phyloP scores from a whole-genome alignment of 2,113 vertebrate species.

The Paralichthys olivaceus region DNA sequence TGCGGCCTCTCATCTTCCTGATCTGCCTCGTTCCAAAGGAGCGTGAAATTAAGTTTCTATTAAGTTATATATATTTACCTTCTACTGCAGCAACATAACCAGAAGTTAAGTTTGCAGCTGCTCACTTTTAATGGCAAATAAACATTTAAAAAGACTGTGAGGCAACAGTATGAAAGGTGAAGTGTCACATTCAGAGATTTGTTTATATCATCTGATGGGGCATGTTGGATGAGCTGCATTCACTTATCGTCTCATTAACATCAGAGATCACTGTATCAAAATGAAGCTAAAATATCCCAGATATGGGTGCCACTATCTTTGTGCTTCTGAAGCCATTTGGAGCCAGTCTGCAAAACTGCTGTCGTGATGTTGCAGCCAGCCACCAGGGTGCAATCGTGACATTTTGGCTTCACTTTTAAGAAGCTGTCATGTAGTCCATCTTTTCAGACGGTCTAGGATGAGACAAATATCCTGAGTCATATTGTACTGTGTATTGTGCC shows the following conservation, averaged over 20 bases:
- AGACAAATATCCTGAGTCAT: background rate
- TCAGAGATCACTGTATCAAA: too few relatives aligned
- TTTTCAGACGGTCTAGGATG: too few relatives aligned
- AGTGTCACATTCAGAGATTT: background rate
- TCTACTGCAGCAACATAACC: background rate
- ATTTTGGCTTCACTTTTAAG: too few relatives aligned
- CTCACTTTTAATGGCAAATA: background rate
- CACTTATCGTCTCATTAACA: background rate
- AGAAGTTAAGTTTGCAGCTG: background rate
- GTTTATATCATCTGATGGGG: too few relatives aligned
- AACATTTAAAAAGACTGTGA: background rate
- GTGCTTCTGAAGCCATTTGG: too few relatives aligned
- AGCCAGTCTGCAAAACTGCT: too few relatives aligned
- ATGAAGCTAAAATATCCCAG: too few relatives aligned
- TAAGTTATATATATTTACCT: background rate
- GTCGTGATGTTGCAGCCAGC: too few relatives aligned
- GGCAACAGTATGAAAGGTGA: background rate
- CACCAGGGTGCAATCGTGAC: too few relatives aligned
- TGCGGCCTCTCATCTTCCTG: slow-evolving; percentile 13
- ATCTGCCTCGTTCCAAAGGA: slow-evolving; percentile 6
- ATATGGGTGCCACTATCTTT: too few relatives aligned
- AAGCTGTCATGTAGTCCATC: too few relatives aligned
- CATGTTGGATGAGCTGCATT: background rate
- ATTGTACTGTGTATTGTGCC: background rate
- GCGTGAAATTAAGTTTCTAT: slow-evolving; percentile 55